Evolutionary conservation across 2,888 invertebrate species (phyloP), one percentile per base, ranked within the genome.

Genomic region (Lordiphosa fenestrarum): DNA sequence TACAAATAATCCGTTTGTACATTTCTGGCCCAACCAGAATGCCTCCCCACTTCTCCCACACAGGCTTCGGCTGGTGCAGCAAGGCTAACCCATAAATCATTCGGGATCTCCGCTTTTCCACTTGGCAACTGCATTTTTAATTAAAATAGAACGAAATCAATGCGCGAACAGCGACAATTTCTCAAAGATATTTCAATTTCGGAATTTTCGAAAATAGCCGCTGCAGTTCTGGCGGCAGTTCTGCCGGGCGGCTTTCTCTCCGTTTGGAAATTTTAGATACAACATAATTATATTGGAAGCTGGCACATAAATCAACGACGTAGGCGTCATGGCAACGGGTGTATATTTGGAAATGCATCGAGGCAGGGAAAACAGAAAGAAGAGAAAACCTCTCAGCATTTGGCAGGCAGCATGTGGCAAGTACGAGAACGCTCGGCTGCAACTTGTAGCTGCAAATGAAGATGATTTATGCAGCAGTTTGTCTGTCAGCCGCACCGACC

Each of bases 351-450:
- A 58, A 67, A 71, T 62, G 75, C 63, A 67, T 54, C 52, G 63
- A 57, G 60, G 66, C 70, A 38, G 52, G 37, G 40, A 47, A 35
- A 30, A 30, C 30, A 30, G 30, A 30, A 30, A 40, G 48, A 49
- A n/a, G 6, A 41, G 38, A 39, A 60, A 47, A 53, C 69, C 53
- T 66, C 57, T 49, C 60, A 73, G 61, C 77, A 84, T 77, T 82
- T 82, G 84, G 84, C 77, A 78, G 84, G 84, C 77, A 78, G 77
- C 84, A 84, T 84, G 84, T 84, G 75, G 84, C 83, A 77, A 77
- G 84, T 82, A 81, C 71, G 78, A 74, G 78, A 62, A 73, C 74
- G 84, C 74, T 61, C 54, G 71, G 71, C 49, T 76, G 76, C 84
- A 76, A 84, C 76, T 81, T 81, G 73, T 67, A 73, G 56, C 84